A percentile compares a stretch with the other conserved stretches of the same genome.
phyloP scores from a whole-genome alignment of 2,113 vertebrate genomes.

The Mustela lutreola region DNA sequence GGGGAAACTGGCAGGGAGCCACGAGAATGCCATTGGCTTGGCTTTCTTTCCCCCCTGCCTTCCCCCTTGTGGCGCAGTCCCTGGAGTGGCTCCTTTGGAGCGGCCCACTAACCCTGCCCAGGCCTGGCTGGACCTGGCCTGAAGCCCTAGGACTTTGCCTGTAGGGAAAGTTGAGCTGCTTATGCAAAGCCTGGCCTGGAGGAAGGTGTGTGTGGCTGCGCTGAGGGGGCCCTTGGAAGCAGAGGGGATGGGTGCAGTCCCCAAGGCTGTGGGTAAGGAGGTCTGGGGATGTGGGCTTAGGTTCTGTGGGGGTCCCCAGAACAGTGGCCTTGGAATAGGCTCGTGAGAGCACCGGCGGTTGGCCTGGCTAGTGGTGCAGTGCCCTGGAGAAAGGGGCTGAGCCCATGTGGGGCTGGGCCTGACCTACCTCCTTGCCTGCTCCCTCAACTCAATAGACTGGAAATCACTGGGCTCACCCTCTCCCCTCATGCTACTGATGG shows the following conservation, averaged over 20 bases:
- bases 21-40: not conserved
- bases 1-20: not conserved
- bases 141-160: conserved; percentile 75
- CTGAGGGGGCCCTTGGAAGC: not conserved
- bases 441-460: not conserved
- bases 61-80: not conserved
- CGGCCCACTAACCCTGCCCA: not conserved
- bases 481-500: not conserved
- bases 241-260: not conserved
- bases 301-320: not conserved
- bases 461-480: not conserved
- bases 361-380: not conserved
- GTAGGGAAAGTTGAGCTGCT: conserved; percentile 67
- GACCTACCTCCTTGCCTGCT: not conserved
- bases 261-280: not conserved
- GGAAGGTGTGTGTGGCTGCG: conserved; percentile 12
- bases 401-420: too few species aligned
- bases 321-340: not conserved
- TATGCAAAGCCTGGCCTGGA: conserved; percentile 70
- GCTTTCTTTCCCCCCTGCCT: not conserved
- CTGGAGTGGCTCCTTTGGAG: not conserved
- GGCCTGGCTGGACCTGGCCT: conserved; percentile 39
- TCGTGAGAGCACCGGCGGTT: not conserved
- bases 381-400: not conserved
- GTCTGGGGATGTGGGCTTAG: not conserved